Evolutionary conservation across 2,888 invertebrate species (phyloP), one percentile per base, ranked within the genome.

Genomic region (Pterostichus madidus): DNA sequence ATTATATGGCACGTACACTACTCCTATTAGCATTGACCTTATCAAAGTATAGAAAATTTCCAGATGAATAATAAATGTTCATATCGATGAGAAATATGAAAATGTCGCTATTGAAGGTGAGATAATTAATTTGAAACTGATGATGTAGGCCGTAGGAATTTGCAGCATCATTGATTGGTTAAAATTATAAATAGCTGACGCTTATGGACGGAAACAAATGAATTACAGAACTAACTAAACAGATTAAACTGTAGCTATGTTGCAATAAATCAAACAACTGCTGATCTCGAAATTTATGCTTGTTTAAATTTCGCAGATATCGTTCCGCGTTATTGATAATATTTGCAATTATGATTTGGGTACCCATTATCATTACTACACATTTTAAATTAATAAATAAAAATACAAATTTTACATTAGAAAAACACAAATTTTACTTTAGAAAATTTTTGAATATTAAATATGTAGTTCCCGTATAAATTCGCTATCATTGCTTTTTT

Each of bases 161-260:
- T 71, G 44, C 68, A 71, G 68, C 44, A 71, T 71, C 68, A 71
- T 71, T 71, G 68, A 71, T 71, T 71, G 46, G 68, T 44, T 7
- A 17, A 71, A 71, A 71, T 71, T 71, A 71, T 71, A 44, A 71
- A 44, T 71, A 71, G 68, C 68, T 71, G 68, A 71, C 68, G 68
- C 68, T 71, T 71, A 64, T 71, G 44, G 44, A 71, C 44, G 68
- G 68, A 39, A 56, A 44, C 68, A 71, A 71, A 71, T 71, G 68
- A 71, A 71, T 71, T 71, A 71, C 68, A 71, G 68, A 44, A 71
- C 68, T 71, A 71, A 71, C 68, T 71, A 71, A 71, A 71, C 68
- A 44, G 68, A 71, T 71, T 71, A 71, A 71, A 71, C 68, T 71
- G 44, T 39, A 64, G 64, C 64, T 64, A 64, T 64, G 64, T 64